Evolutionary conservation across 2,113 vertebrate species (phyloP).

Genomic region (Epinephelus fuscoguttatus): DNA sequence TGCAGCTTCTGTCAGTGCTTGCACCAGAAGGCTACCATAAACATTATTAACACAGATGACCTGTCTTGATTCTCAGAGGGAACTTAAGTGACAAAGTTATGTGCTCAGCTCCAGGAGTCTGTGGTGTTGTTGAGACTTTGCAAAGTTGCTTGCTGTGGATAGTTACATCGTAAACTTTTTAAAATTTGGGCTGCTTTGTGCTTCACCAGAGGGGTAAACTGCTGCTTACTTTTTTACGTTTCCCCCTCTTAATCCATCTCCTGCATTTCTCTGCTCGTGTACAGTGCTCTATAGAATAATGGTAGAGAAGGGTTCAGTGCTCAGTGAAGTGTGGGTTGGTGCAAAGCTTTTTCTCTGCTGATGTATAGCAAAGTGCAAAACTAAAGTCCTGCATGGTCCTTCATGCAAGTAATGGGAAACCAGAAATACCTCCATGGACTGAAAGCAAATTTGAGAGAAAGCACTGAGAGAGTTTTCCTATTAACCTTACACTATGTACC

Average conservation of each 20-base stretch:
- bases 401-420: background rate
- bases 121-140: background rate
- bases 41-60: slow-evolving; percentile 1
- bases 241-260: background rate
- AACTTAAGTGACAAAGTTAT: background rate
- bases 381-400: background rate
- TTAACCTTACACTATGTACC: background rate
- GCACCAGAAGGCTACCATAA: background rate
- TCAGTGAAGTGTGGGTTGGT: background rate
- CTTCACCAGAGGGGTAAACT: slow-evolving; percentile 4
- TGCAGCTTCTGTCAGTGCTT: background rate
- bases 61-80: background rate
- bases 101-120: background rate
- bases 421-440: background rate
- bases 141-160: background rate
- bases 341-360: background rate
- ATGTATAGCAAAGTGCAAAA: background rate
- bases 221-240: background rate
- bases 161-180: background rate
- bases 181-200: background rate
- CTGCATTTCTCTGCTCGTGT: background rate
- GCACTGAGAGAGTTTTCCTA: background rate
- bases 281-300: slow-evolving; percentile 2
- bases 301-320: background rate
- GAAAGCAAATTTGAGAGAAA: background rate